Percentiles rank a stretch among this genome's conserved stretches.
Evolutionary conservation across 2,797 vertebrate species (phyloP).

Genomic region (Oreortyx pictus): DNA sequence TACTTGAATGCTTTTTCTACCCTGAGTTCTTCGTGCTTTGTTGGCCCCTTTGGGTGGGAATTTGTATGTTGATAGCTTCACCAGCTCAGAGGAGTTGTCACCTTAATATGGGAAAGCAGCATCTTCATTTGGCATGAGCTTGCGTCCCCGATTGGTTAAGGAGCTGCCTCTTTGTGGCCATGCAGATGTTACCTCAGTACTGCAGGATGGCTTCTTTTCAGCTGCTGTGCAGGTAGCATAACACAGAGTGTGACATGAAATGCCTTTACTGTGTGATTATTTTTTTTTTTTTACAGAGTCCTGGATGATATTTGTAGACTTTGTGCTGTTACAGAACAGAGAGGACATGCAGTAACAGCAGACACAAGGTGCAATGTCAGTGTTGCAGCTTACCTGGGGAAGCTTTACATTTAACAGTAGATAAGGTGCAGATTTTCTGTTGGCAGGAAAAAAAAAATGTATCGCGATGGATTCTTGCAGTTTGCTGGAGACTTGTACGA

Average conservation of each 20-base stretch:
- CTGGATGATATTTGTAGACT: background rate
- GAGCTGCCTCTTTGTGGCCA: accelerated
- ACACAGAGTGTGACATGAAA: accelerated
- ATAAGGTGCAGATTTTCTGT: background rate
- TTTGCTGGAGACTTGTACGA: background rate
- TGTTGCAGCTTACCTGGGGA: background rate
- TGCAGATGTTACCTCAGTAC: background rate
- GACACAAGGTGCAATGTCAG: background rate
- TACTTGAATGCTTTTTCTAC: background rate
- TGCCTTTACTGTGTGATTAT: background rate
- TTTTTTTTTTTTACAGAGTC: background rate
- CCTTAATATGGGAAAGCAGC: background rate
- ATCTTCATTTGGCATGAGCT: background rate
- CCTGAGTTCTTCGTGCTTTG: accelerated
- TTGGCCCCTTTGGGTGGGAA: background rate
- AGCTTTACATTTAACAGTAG: background rate
- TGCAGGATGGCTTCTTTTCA: background rate
- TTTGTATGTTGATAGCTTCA: background rate
- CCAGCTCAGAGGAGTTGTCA: background rate
- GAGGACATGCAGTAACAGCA: background rate
- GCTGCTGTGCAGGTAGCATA: background rate
- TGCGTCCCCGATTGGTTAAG: accelerated
- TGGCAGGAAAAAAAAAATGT: background rate
- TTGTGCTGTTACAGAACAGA: background rate
- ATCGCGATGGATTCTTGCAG: background rate